Base-by-base conservation (phyloP, 2,888 invertebrate genomes). In the Oxystoma pomonae region DNA sequence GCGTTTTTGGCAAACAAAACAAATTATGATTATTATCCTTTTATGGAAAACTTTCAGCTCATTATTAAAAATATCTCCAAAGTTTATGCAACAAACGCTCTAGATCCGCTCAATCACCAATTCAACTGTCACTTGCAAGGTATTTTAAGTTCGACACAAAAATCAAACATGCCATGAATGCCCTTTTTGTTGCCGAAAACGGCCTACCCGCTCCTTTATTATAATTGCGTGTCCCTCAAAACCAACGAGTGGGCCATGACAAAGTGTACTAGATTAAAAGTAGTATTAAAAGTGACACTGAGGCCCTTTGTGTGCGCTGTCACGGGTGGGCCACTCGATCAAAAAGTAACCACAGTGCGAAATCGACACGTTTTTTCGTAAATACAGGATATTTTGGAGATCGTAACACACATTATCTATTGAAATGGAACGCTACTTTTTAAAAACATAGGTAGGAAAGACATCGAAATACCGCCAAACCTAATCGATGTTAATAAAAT, bases 211-310 rank as follows among this genome's bases (percentile, higher is more conserved):
- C 35, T 35, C 12, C 3, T 35, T 35, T 35, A 35, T 35, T 35
- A 7, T 35, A 35, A 35, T 35, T 7, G 35, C 35, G 12, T 35
- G 35, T 35, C 35, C 35, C 35, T 35, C 35, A 35, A 35, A 35
- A 12, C 35, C 19, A 53, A 49, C 57, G 50, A 56, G 57, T 60
- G 62, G 65, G 62, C 73, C 76, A 75, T 76, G 77, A 77, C 77
- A 77, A 73, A 76, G 77, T 76, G 75, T 72, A 73, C 76, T 75
- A 75, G 76, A 76, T 76, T 77, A 76, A 77, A 75, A 73, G 74
- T 65, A 66, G 58, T 12, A 35, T 35, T 35, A 35, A 35, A 35
- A 35, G 35, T 35, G 35, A 35, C 35, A 35, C 66, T 63, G 22
- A 55, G 21, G 16, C 20, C 22, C 66, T 75, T 76, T 76, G 76